A percentile compares a stretch with the other conserved stretches of the same genome.
Conservation (phyloP, 2,797 vertebrate genomes). For the Argentina silus region DNA sequence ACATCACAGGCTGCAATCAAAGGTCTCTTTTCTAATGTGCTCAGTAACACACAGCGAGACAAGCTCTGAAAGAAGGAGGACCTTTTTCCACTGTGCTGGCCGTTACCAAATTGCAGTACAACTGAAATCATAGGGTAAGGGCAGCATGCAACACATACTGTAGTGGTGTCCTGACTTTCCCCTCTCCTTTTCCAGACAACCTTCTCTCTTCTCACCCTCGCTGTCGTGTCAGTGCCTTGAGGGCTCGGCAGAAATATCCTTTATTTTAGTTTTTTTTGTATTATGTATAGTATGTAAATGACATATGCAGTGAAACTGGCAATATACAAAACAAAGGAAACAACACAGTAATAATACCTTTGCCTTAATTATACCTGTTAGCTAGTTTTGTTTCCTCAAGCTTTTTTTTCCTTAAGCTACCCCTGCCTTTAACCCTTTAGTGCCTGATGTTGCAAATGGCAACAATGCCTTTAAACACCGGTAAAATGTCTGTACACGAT, state of each 20-base stretch:
- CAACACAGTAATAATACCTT: background rate
- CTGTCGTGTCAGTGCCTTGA: background rate
- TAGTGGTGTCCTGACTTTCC: background rate
- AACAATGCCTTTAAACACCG: too few species aligned
- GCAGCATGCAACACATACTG: background rate
- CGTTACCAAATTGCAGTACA: constrained; percentile 26
- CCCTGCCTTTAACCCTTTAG: too few species aligned
- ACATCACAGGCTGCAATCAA: constrained; percentile 23
- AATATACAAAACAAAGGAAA: background rate
- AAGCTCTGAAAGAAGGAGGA: constrained; percentile 25
- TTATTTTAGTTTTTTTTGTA: background rate
- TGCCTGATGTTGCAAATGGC: too few species aligned
- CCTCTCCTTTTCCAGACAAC: background rate
- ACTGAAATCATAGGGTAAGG: constrained; percentile 9
- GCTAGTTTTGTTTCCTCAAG: background rate
- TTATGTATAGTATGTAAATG: background rate
- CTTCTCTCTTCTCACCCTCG: background rate
- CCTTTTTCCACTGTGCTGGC: constrained; percentile 21
- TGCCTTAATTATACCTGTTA: background rate
- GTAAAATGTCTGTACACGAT: too few species aligned
- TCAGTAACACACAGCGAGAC: constrained; percentile 13
- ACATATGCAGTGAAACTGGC: background rate
- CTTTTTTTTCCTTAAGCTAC: background rate
- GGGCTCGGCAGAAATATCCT: background rate
- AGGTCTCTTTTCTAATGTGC: constrained; percentile 36